Evolutionary conservation across 2,888 invertebrate genomes (phyloP), one percentile per base, ranked within the genome.

Genomic region (Tipula lateralis): DNA sequence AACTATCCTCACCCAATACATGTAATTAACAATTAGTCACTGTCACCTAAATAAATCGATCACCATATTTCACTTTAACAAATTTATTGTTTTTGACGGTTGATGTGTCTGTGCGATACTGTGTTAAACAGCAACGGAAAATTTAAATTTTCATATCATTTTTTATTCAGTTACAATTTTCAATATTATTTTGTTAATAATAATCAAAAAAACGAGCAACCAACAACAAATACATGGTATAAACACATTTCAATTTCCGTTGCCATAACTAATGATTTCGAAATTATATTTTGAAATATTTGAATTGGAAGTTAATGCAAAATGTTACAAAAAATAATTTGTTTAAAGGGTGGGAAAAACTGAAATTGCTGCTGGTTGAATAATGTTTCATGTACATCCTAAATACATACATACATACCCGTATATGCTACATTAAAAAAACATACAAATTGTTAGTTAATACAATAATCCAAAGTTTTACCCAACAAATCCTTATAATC

Each of bases 261-360:
- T 66, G 66, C 66, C 24, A 66, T 66, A 66, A 66, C 66, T 66
- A 66, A 66, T 66, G 66, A 66, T 66, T 66, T 24, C 9, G 66
- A 66, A 66, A 24, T 66, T 24, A 66, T 66, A 66, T 66, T 66
- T 66, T 66, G 66, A 66, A 66, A 66, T 66, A 66, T 66, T 66
- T 19, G 66, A 66, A 66, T 66, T 66, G 66, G 66, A 66, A 66
- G 66, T 66, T 50, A 50, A 66, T 24, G 13, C 7, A 24, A 66
- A 66, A 19, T 19, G 19, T 19, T 19, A 16, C 19, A 19, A 66
- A 66, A 3, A 24, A 66, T 9, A 24, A 66, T 9, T 16, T 9
- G 6, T 36, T 36, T 36, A 36, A 9, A 36, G 12, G 12, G 3
- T 4, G 19, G 44, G 44, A 7, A 19, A 16, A 3, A 66, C 2